Evolutionary conservation across 2,113 vertebrate genomes (phyloP).

Genomic region (Thinocorus orbignyianus): DNA sequence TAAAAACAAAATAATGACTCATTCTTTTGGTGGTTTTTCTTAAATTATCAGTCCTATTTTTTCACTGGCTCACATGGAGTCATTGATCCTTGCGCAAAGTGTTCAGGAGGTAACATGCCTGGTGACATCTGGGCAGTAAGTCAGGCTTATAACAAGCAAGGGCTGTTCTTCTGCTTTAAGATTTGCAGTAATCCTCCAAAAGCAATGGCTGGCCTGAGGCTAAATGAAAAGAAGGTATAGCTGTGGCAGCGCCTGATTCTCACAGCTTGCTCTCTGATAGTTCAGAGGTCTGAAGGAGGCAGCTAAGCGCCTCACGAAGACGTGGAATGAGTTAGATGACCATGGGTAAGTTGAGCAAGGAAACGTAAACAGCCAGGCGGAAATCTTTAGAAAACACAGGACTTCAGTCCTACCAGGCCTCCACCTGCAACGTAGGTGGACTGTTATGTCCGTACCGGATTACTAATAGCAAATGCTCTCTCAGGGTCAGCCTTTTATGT

Average conservation of each 20-base stretch:
- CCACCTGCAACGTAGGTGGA: background rate
- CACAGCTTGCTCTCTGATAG: background rate
- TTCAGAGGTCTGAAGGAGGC: background rate
- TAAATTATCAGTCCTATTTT: background rate
- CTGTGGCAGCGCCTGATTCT: background rate
- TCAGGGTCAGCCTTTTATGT: background rate
- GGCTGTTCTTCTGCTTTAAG: background rate
- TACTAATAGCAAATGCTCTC: background rate
- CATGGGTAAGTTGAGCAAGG: background rate
- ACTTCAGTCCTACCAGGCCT: background rate
- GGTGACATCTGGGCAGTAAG: background rate
- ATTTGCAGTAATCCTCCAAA: background rate
- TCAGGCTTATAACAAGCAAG: background rate
- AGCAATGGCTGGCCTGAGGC: background rate
- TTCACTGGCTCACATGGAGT: background rate
- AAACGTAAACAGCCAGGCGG: background rate
- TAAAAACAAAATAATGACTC: background rate
- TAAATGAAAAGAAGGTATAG: background rate
- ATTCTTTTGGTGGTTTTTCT: background rate
- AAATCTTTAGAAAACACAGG: background rate
- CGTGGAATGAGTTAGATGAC: background rate
- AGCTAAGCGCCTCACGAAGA: background rate
- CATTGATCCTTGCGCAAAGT: background rate
- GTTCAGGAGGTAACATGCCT: background rate
- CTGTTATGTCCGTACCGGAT: background rate